Conservation (phyloP, 2,797 vertebrate species). For the Hemibagrus guttatus region DNA sequence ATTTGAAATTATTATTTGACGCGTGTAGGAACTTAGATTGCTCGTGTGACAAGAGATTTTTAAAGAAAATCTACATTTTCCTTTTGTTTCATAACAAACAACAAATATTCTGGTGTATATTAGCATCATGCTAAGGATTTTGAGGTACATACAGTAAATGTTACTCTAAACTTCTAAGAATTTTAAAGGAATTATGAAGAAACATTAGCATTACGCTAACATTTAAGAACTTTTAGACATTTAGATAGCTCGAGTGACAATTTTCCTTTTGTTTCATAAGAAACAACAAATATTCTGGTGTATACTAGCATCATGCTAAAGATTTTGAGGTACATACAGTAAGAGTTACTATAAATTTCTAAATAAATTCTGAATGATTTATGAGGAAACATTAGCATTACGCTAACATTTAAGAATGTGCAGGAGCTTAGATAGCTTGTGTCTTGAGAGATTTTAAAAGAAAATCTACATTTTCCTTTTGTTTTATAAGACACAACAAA, state of each 20-base stretch:
- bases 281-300: background rate
- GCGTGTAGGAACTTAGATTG: background rate
- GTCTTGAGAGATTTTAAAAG: background rate
- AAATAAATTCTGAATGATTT: background rate
- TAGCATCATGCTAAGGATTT: background rate
- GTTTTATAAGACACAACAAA: background rate
- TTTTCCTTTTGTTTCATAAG: too few species aligned
- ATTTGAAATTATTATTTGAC: slow-evolving; percentile 19
- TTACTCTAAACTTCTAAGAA: background rate
- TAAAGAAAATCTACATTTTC: background rate
- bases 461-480: background rate
- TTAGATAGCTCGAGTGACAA: too few species aligned
- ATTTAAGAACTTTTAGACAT: background rate
- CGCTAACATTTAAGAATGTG: background rate
- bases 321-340: background rate
- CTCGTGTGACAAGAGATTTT: background rate
- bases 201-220: background rate
- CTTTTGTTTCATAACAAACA: background rate
- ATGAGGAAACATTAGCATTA: background rate
- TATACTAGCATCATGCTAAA: background rate
- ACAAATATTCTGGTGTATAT: background rate
- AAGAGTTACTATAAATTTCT: background rate
- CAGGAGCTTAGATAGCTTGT: background rate
- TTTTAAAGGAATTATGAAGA: background rate
- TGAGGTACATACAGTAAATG: background rate